Percentiles rank a stretch among this genome's conserved stretches.
Conservation (phyloP, 2,888 invertebrate genomes). For the Euphydryas editha region DNA sequence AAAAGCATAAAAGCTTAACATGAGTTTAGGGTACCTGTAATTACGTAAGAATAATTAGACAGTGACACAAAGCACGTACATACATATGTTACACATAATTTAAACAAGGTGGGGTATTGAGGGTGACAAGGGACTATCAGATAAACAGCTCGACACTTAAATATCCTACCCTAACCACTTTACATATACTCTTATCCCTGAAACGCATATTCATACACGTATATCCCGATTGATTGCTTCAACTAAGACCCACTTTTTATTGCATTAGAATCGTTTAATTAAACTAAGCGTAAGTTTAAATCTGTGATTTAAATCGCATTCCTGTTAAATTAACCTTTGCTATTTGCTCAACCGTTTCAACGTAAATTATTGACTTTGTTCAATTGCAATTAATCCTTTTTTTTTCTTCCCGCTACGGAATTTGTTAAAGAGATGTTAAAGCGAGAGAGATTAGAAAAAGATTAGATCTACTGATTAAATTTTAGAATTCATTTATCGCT, state of each 20-base stretch:
- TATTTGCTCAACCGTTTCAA: slow-evolving; percentile 9
- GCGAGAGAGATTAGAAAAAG: too few relatives aligned
- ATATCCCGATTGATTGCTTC: neutral
- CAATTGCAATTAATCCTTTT: slow-evolving; percentile 15
- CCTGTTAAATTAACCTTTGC: slow-evolving; percentile 17
- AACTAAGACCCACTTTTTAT: slow-evolving; percentile 2
- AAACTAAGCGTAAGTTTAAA: slow-evolving; percentile 15
- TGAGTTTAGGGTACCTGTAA: neutral
- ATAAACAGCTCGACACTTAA: slow-evolving; percentile 7
- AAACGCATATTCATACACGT: neutral
- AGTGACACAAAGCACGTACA: neutral
- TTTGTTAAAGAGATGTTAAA: neutral
- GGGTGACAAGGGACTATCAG: slow-evolving; percentile 8
- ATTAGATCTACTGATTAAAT: too few relatives aligned
- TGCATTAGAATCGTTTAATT: slow-evolving; percentile 13
- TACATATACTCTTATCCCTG: neutral
- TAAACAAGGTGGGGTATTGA: neutral
- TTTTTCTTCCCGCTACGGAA: neutral
- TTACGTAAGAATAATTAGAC: slow-evolving; percentile 5
- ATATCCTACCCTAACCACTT: slow-evolving; percentile 1
- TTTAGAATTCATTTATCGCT: too few relatives aligned
- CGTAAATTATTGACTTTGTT: slow-evolving; percentile 18
- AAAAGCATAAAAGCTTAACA: too few relatives aligned
- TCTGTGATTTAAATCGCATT: slow-evolving; percentile 14
- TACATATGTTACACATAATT: neutral